Percentiles rank a stretch among this genome's conserved stretches.
Conservation (phyloP, 2,888 invertebrate genomes). For the Caenorhabditis sinica region DNA sequence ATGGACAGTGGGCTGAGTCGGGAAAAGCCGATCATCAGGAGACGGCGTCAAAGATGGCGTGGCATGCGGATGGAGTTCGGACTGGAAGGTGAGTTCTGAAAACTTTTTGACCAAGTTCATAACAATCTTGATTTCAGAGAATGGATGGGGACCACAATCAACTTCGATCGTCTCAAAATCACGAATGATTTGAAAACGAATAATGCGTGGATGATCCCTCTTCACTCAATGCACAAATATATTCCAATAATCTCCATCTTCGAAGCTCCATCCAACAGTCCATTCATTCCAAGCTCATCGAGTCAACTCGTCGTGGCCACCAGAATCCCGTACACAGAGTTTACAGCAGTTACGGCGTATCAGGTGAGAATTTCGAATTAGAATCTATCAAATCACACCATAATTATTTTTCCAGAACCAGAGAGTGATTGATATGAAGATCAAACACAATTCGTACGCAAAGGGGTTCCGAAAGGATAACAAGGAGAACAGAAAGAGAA, state of each 20-base stretch:
- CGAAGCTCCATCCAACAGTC: constrained; percentile 51
- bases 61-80: constrained; percentile 67
- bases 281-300: constrained; percentile 44
- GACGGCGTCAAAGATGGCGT: constrained; percentile 40
- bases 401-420: constrained; percentile 51
- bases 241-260: constrained; percentile 87
- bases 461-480: constrained; percentile 93
- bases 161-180: constrained; percentile 79
- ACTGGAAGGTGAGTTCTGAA: constrained; percentile 60
- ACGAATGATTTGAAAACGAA: constrained; percentile 73
- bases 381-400: too few species aligned
- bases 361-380: constrained; percentile 87
- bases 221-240: constrained; percentile 98
- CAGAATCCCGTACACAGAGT: constrained; percentile 96
- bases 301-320: constrained; percentile 87
- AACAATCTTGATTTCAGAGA: constrained; percentile 39
- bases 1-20: constrained; percentile 73
- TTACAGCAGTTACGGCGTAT: constrained; percentile 99
- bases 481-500: constrained; percentile 68
- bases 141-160: constrained; percentile 71
- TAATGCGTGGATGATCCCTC: constrained; percentile 87
- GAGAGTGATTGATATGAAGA: constrained; percentile 88
- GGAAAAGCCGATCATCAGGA: constrained; percentile 70
- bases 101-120: too few species aligned
- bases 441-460: constrained; percentile 97